Evolutionary conservation across 2,888 invertebrate species (phyloP), one percentile per base, ranked within the genome.

Genomic region (Cheilosia soror): DNA sequence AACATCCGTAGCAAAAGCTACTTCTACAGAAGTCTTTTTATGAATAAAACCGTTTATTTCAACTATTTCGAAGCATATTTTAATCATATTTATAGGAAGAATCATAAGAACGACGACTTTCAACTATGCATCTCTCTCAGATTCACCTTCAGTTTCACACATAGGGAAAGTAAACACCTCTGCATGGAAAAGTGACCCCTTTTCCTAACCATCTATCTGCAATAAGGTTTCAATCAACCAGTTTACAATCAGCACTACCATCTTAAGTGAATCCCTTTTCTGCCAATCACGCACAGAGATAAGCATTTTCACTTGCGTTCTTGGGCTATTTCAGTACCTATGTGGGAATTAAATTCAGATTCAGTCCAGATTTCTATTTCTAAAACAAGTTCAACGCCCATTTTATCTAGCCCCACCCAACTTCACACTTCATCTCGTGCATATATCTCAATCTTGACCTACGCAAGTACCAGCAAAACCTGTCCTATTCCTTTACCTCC

Each of bases 371-470:
- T 66, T 75, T 75, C 75, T 75, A 75, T 47, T 75, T 33, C 25
- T n/a, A 31, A 47, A 13, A 15, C 25, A 42, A 40, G 13, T 25
- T 58, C 37, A 58, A 40, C 27, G 13, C 15, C 55, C 55, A 33
- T 33, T 55, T 47, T 42, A 9, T 33, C 49, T n/a, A 65, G n/a
- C 13, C 40, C 15, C 31, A 42, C 5, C 15, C 11, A 11, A 47
- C 53, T 42, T 66, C 63, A 20, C 37, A 4, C 25, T 6, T 47
- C 49, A 47, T 49, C 47, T 25, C 25, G 33, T 44, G 15, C 9
- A 29, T 31, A 58, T 33, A 15, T 58, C 37, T 62, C 27, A 75
- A 65, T 78, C 77, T 63, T 63, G 77, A 78, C 77, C 77, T 78
- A 78, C 77, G 77, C 55, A 57, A 69, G 65, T 72, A n/a, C 62